Evolutionary conservation across 2,797 vertebrate species (phyloP), one percentile per base, ranked within the genome.

Genomic region (Potorous gilbertii): DNA sequence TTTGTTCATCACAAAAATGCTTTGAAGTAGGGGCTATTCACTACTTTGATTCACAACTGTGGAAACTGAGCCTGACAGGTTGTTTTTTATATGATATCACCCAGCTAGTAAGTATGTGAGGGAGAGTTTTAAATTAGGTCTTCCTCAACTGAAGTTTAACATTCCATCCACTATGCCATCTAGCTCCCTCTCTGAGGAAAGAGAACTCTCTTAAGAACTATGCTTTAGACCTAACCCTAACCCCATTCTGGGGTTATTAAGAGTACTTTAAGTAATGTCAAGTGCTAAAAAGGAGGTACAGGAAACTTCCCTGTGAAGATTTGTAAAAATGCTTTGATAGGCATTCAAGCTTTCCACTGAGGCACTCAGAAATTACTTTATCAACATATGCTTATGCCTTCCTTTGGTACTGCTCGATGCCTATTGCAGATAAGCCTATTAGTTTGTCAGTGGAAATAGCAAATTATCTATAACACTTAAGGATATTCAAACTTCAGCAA

Each of bases 391-490:
- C 57, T 96, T 16, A 27, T 91, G 52, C 54, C 95, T 96, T 95
- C 81, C 89, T 96, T 90, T 90, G 66, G 59, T 21, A 54, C 2
- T 29, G 5, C 56, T 93, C 92, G 56, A 91, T 93, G 52, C 0
- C 27, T 95, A n/a, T 90, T 24, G 28, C 29, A 81, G 40, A 92
- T 81, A 90, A 95, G 91, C 10, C 56, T 28, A 91, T 66, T 95
- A 95, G 18, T 94, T 90, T 46, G 59, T 2, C 29, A 92, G 13
- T n/a, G 62, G 14, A 66, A 46, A 46, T 27, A 59, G 14, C 91
- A 91, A 94, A 21, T 46, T 91, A 93, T 31, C 18, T 13, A 62
- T 54, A 87, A 31, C 24, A 90, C 93, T 97, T 56, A 91, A 93
- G 34, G 16, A 34, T 92, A 94, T 46, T 94, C 52, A 89, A 91